phyloP scores from a whole-genome alignment of 2,888 invertebrate genomes.

The Brachyopa scutellaris region DNA sequence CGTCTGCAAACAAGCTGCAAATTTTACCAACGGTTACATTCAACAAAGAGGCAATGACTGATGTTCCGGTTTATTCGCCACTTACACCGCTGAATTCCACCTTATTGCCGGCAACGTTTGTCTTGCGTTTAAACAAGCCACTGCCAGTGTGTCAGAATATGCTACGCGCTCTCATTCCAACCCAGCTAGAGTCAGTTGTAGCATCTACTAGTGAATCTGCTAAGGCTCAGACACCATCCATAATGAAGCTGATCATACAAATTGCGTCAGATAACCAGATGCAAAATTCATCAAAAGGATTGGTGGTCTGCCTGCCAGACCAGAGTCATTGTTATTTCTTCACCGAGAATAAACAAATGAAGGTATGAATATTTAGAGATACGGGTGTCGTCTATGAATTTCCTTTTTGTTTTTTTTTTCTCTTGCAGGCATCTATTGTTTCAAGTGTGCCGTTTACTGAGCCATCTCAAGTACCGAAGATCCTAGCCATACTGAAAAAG shows the following conservation, averaged over 20 bases:
- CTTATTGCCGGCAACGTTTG: slow-evolving; percentile 95
- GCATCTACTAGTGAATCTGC: background rate
- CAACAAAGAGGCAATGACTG: slow-evolving; percentile 76
- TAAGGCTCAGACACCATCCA: slow-evolving; percentile 65
- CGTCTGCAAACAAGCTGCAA: slow-evolving; percentile 87
- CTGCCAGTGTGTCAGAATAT: slow-evolving; percentile 92
- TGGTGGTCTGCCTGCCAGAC: slow-evolving; percentile 95
- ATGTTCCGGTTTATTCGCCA: slow-evolving; percentile 89
- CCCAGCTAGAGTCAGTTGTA: slow-evolving; percentile 75
- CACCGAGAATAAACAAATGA: slow-evolving; percentile 90
- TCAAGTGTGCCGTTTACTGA: slow-evolving; percentile 95
- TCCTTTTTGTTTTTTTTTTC: no score
- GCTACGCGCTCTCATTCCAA: slow-evolving; percentile 86
- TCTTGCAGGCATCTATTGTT: slow-evolving; percentile 77
- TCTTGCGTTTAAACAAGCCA: slow-evolving; percentile 89
- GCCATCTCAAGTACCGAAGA: slow-evolving; percentile 94
- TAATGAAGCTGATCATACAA: slow-evolving; percentile 88
- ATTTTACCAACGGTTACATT: slow-evolving; percentile 79
- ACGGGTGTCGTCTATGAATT: no score
- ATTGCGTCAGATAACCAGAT: slow-evolving; percentile 89
- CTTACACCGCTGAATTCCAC: slow-evolving; percentile 93
- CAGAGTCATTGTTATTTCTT: slow-evolving; percentile 97
- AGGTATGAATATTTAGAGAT: slow-evolving; percentile 75
- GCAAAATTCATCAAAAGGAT: slow-evolving; percentile 89
- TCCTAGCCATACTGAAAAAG: slow-evolving; percentile 91